Evolutionary conservation across 2,888 invertebrate genomes (phyloP).

Genomic region (Euzophera pinguis): DNA sequence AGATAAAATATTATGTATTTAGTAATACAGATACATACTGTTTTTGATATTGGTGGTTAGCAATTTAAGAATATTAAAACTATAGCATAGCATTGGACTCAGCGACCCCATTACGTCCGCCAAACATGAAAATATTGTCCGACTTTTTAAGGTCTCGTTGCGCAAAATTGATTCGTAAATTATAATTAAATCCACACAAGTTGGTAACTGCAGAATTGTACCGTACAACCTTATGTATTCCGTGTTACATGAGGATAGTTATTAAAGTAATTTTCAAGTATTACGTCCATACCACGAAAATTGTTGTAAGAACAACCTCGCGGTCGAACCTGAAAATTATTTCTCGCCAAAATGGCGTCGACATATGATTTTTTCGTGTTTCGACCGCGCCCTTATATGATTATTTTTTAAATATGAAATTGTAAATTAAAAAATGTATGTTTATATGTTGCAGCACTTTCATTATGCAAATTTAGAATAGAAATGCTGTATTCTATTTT

Average conservation of each 20-base stretch:
- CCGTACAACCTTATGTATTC: slow-evolving; percentile 28
- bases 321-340: slow-evolving; percentile 47
- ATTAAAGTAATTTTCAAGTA: slow-evolving; percentile 62
- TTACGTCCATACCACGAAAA: slow-evolving; percentile 43
- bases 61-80: neutral
- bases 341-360: slow-evolving; percentile 48
- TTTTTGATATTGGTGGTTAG: neutral
- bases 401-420: slow-evolving; percentile 52
- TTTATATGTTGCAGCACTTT: too few relatives aligned
- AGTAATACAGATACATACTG: too few relatives aligned
- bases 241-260: slow-evolving; percentile 46
- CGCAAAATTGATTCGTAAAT: slow-evolving; percentile 14
- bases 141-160: slow-evolving; percentile 5
- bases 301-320: slow-evolving; percentile 32
- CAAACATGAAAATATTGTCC: slow-evolving; percentile 15
- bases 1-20: too few relatives aligned
- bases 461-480: too few relatives aligned
- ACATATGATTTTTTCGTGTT: slow-evolving; percentile 38
- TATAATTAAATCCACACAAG: slow-evolving; percentile 19
- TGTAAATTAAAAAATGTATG: slow-evolving; percentile 49
- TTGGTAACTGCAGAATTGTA: slow-evolving; percentile 18
- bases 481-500: too few relatives aligned
- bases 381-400: slow-evolving; percentile 42
- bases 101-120: neutral
- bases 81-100: neutral